A percentile compares a stretch with the other conserved stretches of the same genome.
phyloP scores from a whole-genome alignment of 2,113 vertebrate genomes.

The Motacilla tschutschensis region DNA sequence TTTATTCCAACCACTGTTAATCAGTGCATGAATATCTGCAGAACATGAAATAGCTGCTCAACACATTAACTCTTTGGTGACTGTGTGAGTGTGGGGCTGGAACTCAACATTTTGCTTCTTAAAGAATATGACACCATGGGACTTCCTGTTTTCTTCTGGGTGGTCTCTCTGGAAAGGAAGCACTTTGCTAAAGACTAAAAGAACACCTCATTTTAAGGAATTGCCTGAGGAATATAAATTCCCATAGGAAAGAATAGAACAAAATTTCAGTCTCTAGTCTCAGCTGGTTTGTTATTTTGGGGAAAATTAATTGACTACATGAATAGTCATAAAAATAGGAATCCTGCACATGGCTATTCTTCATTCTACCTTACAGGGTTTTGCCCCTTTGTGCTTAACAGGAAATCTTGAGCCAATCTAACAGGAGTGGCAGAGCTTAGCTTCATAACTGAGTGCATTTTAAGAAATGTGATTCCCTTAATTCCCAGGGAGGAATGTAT shows the following conservation, averaged over 20 bases:
- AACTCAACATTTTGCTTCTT: background rate
- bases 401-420: background rate
- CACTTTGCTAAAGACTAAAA: background rate
- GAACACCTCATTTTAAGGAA: background rate
- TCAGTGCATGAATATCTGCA: constrained; percentile 19
- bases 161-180: constrained; percentile 10
- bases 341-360: background rate
- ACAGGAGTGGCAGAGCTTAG: background rate
- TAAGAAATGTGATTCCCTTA: background rate
- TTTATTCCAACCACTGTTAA: constrained; percentile 46
- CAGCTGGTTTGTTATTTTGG: background rate
- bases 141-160: background rate
- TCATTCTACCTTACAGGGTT: background rate
- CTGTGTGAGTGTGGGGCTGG: background rate
- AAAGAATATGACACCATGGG: background rate
- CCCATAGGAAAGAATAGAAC: background rate
- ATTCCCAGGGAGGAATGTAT: background rate
- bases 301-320: background rate
- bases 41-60: constrained; percentile 28
- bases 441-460: background rate
- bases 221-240: background rate
- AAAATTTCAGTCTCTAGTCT: background rate
- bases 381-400: background rate
- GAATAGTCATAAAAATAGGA: background rate
- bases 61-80: constrained; percentile 21